phyloP scores from a whole-genome alignment of 1,140 invertebrate genomes.

The Bombus waltoni region DNA sequence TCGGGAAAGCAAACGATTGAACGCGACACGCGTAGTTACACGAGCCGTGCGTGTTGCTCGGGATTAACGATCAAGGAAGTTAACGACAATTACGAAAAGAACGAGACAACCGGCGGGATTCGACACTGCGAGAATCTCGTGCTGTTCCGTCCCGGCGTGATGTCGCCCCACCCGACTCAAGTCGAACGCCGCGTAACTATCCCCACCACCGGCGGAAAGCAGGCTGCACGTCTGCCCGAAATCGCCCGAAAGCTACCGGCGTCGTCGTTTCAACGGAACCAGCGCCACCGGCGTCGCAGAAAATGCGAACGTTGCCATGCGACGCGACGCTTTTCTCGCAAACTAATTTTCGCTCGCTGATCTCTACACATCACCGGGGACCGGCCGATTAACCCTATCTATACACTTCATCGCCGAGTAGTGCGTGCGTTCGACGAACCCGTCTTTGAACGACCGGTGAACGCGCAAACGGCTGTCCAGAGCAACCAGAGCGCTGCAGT shows the following conservation, averaged over 20 bases:
- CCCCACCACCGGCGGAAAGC: neutral
- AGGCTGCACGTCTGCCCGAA: constrained; percentile 51
- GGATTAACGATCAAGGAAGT: neutral
- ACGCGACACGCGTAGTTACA: neutral
- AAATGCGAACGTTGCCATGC: constrained; percentile 21
- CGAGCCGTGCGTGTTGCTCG: neutral
- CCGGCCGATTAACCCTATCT: neutral
- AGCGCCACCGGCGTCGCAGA: constrained; percentile 22
- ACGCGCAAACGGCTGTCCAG: neutral
- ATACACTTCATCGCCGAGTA: neutral
- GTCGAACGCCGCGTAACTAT: constrained; percentile 52
- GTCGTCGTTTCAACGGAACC: neutral
- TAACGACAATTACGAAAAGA: constrained; percentile 37
- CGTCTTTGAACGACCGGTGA: neutral
- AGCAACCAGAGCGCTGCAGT: neutral
- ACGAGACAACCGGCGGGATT: constrained; percentile 60
- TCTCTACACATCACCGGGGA: neutral
- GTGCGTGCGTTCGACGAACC: neutral
- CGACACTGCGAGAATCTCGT: constrained; percentile 63
- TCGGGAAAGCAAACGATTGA: neutral
- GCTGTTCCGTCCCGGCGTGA: constrained; percentile 44
- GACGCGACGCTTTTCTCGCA: neutral
- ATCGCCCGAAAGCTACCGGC: constrained; percentile 50
- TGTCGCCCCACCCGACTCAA: constrained; percentile 60
- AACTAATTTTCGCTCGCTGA: neutral